A percentile compares a stretch with the other conserved stretches of the same genome.
These are phyloP conservation scores for Pachypsylla venusta DNA, from an alignment of 1,140 invertebrate species.

Conservation along the genomic window DNA sequence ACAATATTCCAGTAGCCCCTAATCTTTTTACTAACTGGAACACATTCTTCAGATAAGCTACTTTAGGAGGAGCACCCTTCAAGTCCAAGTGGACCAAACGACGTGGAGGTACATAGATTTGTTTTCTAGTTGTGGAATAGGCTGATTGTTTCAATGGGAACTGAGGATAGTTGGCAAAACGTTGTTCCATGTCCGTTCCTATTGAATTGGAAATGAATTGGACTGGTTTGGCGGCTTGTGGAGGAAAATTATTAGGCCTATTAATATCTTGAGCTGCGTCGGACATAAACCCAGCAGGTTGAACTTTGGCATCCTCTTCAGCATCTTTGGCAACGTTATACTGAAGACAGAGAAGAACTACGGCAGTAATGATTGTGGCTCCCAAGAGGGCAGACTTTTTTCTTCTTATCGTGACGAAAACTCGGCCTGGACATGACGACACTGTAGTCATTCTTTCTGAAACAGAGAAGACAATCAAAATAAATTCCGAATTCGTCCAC, in stretches of 20 bases:
- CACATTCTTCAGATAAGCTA: slow-evolving; percentile 52
- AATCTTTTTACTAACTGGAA: slow-evolving; percentile 57
- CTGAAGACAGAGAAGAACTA: slow-evolving; percentile 27
- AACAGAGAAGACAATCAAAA: not conserved
- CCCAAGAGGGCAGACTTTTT: slow-evolving; percentile 26
- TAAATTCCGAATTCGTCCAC: too few species aligned
- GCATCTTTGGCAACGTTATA: slow-evolving; percentile 22
- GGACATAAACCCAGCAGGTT: not conserved
- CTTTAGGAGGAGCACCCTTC: slow-evolving; percentile 72
- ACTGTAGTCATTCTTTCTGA: slow-evolving; percentile 18
- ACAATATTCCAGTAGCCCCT: slow-evolving; percentile 71
- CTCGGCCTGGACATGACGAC: slow-evolving; percentile 24
- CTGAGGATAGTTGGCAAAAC: too few species aligned
- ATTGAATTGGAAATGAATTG: slow-evolving; percentile 20
- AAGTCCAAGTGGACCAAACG: slow-evolving; percentile 68
- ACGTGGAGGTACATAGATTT: slow-evolving; percentile 22
- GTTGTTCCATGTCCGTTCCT: not conserved
- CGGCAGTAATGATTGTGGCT: slow-evolving; percentile 15
- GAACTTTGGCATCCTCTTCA: slow-evolving; percentile 11
- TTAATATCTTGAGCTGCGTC: slow-evolving; percentile 3
- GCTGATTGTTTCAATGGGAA: not conserved
- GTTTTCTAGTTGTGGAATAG: slow-evolving; percentile 9
- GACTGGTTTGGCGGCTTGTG: slow-evolving; percentile 13
- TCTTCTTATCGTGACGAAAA: slow-evolving; percentile 25
- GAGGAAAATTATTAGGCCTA: not conserved